phyloP scores from a whole-genome alignment of 37 sponge, comb jelly and placozoan species.

The Mnemiopsis leidyi region DNA sequence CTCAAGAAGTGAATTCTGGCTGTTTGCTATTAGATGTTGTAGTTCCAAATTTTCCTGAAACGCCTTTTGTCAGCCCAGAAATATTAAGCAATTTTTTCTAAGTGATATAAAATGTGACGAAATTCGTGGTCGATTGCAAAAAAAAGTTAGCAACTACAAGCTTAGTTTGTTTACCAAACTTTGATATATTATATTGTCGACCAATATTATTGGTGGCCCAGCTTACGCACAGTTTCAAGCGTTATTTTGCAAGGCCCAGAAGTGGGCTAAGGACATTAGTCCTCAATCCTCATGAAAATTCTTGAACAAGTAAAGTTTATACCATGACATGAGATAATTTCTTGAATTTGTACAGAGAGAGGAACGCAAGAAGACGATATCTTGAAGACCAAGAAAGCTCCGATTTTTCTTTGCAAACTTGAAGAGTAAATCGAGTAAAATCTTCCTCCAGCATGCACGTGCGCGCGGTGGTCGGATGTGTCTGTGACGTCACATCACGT shows the following conservation, averaged over 20 bases:
- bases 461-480: neutral
- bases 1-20: constrained; percentile 8
- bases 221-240: too few relatives aligned
- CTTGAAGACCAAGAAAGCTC: neutral
- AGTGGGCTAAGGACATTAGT: too few relatives aligned
- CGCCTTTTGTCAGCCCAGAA: too few relatives aligned
- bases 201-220: too few relatives aligned
- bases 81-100: too few relatives aligned
- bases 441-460: neutral
- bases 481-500: neutral
- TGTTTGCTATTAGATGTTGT: constrained; percentile 15
- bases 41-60: constrained; percentile 60
- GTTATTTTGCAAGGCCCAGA: too few relatives aligned
- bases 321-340: neutral
- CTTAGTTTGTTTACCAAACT: too few relatives aligned
- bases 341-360: neutral
- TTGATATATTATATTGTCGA: too few relatives aligned
- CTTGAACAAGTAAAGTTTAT: neutral
- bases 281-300: too few relatives aligned
- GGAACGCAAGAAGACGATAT: neutral
- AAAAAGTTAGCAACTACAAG: too few relatives aligned
- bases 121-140: too few relatives aligned
- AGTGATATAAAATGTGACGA: too few relatives aligned
- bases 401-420: neutral
- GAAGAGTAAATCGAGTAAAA: neutral